Conservation (phyloP, 2,113 vertebrate genomes). For the Indicator indicator region DNA sequence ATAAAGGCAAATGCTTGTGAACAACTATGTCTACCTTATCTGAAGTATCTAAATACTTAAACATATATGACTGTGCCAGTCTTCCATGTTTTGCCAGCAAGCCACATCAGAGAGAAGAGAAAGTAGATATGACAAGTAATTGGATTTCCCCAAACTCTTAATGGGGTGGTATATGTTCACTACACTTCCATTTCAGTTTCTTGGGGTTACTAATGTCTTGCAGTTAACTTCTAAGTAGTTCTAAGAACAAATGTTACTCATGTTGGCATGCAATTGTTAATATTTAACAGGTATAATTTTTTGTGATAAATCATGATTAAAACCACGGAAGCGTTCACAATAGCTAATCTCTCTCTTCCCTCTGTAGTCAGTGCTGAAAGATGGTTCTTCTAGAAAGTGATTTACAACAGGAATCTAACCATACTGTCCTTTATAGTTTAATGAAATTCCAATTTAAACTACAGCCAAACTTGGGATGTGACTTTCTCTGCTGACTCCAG, state of each 20-base stretch:
- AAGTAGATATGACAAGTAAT: neutral
- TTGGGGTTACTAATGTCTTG: neutral
- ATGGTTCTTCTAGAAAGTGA: neutral
- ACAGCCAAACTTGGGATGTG: neutral
- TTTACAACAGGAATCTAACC: neutral
- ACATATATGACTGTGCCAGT: neutral
- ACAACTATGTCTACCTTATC: neutral
- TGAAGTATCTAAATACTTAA: neutral
- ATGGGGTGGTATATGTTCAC: neutral
- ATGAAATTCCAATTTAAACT: neutral
- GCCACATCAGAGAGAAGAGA: neutral
- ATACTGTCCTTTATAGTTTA: neutral
- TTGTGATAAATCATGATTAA: neutral
- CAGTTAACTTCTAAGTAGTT: neutral
- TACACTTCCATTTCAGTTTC: neutral
- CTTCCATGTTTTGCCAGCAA: neutral
- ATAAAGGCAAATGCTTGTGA: neutral
- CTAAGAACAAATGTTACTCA: neutral
- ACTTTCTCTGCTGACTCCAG: neutral
- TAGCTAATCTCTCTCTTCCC: neutral
- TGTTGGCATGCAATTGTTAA: neutral
- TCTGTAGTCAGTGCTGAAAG: neutral
- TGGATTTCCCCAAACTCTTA: neutral
- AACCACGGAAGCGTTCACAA: neutral
- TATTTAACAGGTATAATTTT: neutral